These are phyloP conservation scores for Xanthia togata DNA, from an alignment of 2,888 invertebrate species.

Conservation along the genomic window DNA sequence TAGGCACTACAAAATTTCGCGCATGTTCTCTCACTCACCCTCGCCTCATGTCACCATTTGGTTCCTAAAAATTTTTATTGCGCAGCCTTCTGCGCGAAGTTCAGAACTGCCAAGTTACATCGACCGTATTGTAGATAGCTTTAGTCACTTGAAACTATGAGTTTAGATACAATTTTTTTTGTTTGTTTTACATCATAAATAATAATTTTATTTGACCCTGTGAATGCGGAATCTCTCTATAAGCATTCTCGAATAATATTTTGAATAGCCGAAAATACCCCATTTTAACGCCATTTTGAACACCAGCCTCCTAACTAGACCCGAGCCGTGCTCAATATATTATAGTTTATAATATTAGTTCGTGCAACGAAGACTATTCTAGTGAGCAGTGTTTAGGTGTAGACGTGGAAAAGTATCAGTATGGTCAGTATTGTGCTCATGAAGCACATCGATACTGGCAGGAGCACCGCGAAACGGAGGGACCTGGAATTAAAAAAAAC, in stretches of 20 bases:
- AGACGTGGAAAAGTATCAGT: slow-evolving; percentile 92
- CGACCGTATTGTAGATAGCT: too few species aligned
- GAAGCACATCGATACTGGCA: slow-evolving; percentile 93
- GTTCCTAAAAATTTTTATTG: too few species aligned
- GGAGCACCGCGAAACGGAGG: slow-evolving; percentile 92
- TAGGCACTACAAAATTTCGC: too few species aligned
- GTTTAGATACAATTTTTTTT: neutral
- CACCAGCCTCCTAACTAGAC: slow-evolving; percentile 57
- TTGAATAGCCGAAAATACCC: neutral
- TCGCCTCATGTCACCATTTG: too few species aligned
- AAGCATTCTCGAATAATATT: neutral
- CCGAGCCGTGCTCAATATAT: slow-evolving; percentile 46
- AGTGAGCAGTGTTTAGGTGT: slow-evolving; percentile 85
- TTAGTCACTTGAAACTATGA: neutral
- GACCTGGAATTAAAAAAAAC: slow-evolving; percentile 85
- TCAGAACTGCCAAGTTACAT: too few species aligned
- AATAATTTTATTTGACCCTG: neutral
- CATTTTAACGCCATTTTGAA: neutral
- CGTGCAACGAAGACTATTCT: slow-evolving; percentile 59
- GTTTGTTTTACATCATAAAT: neutral
- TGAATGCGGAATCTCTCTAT: neutral
- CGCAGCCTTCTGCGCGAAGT: too few species aligned
- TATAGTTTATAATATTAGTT: slow-evolving; percentile 38
- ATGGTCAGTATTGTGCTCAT: slow-evolving; percentile 94
- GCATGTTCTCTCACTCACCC: too few species aligned